These are phyloP conservation scores for Speoplatyrhinus poulsoni DNA, from an alignment of 2,113 vertebrate species.

Conservation along the genomic window DNA sequence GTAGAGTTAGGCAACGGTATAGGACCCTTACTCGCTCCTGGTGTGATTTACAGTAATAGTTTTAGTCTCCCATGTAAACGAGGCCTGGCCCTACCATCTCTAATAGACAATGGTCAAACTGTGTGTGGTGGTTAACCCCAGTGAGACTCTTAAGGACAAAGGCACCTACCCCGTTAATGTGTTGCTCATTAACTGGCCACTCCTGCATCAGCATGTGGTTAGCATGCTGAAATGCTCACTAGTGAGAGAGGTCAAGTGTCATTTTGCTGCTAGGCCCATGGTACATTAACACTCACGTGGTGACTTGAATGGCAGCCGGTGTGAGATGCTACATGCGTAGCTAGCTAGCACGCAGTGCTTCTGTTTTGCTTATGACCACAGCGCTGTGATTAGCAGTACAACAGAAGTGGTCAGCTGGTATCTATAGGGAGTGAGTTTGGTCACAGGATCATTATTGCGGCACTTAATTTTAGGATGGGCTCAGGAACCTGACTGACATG, in stretches of 20 bases:
- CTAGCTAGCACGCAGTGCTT: background rate
- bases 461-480: slow-evolving; percentile 36
- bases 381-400: background rate
- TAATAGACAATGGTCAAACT: slow-evolving; percentile 15
- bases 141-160: slow-evolving; percentile 39
- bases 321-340: background rate
- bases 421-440: slow-evolving; percentile 9
- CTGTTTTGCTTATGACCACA: background rate
- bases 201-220: background rate
- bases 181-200: slow-evolving; percentile 49
- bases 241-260: background rate
- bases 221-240: background rate
- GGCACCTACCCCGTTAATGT: slow-evolving; percentile 46
- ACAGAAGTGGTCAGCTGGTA: slow-evolving; percentile 3
- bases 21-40: background rate
- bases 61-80: slow-evolving; percentile 34
- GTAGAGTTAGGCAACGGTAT: background rate
- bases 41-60: slow-evolving; percentile 2
- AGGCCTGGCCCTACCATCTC: slow-evolving; percentile 24
- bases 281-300: background rate
- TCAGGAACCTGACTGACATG: slow-evolving; percentile 42
- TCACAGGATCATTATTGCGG: slow-evolving; percentile 19
- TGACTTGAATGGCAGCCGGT: background rate
- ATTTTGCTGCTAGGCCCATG: slow-evolving; percentile 1
- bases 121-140: slow-evolving; percentile 29